phyloP scores from a whole-genome alignment of 2,888 invertebrate species.

The Diabrotica balteata region DNA sequence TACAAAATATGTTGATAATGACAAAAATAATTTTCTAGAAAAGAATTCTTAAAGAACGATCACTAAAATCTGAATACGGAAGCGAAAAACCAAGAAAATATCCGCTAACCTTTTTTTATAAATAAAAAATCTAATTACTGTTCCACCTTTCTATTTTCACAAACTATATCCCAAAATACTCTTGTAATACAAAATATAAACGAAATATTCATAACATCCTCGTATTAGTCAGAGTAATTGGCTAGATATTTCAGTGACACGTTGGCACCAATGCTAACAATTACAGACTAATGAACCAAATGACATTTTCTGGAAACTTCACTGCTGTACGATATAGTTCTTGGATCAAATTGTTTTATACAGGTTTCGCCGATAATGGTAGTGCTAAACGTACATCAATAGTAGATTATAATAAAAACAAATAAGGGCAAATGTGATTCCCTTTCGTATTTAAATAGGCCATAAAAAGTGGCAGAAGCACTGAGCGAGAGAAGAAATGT shows the following conservation, averaged over 20 bases:
- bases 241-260: background rate
- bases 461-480: constrained; percentile 42
- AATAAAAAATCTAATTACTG: background rate
- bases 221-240: background rate
- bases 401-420: constrained; percentile 23
- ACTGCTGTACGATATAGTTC: constrained; percentile 24
- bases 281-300: constrained; percentile 11
- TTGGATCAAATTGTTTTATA: constrained; percentile 25
- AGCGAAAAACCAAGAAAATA: no score
- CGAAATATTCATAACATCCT: background rate
- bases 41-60: no score
- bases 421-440: constrained; percentile 38
- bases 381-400: constrained; percentile 16
- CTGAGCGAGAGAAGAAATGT: background rate
- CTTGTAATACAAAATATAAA: background rate
- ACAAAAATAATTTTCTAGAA: no score
- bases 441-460: constrained; percentile 49
- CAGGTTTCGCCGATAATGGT: constrained; percentile 19
- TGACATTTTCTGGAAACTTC: constrained; percentile 8
- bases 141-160: no score
- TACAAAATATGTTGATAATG: no score
- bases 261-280: constrained; percentile 7
- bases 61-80: no score
- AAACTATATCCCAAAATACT: background rate
- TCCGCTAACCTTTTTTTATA: background rate